Evolutionary conservation across 2,797 vertebrate species (phyloP), one percentile per base, ranked within the genome.

Genomic region (Halcyon chelicuti): DNA sequence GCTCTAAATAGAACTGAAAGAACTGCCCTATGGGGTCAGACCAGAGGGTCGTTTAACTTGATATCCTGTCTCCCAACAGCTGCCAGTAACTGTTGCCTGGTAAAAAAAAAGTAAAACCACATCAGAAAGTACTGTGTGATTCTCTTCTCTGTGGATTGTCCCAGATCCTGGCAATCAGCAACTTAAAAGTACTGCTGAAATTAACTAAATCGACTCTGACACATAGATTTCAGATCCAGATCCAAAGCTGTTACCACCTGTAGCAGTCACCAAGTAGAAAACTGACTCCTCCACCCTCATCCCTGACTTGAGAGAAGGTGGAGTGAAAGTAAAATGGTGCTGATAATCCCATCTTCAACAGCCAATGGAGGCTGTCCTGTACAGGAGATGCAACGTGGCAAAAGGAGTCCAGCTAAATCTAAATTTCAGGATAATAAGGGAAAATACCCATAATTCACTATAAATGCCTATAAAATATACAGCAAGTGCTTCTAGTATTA

Each of bases 1-100:
- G 54, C 54, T 96, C 79, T 94, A 96, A 96, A 96, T 90, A 95
- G 90, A 95, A 85, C 74, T 62, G 47, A 88, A 91, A 94, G 80
- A 91, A 79, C 55, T 94, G 89, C 82, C 63, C 68, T 80, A 62
- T 72, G 26, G 83, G 79, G 76, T 94, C 91, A 94, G 93, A 81
- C 31, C n/a, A 75, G 73, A 84, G 73, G 66, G 90, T 92, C 3
- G 0, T 92, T 97, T 94, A 96, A 81, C 86, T 90, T 92, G 90
- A 88, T 80, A 90, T 75, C 92, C 90, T 76, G 74, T 92, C 76
- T 92, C 66, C 66, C 66, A 66, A 65, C 70, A 90, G 39, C 57
- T 88, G 85, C 73, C 76, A 68, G 61, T 80, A 90, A 57, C 73
- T 75, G 63, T 40, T 80, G 73, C 72, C 66, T 35, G 28, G 70